These are phyloP conservation scores for Corythaixoides concolor DNA, from an alignment of 2,113 vertebrate species.

Conservation along the genomic window DNA sequence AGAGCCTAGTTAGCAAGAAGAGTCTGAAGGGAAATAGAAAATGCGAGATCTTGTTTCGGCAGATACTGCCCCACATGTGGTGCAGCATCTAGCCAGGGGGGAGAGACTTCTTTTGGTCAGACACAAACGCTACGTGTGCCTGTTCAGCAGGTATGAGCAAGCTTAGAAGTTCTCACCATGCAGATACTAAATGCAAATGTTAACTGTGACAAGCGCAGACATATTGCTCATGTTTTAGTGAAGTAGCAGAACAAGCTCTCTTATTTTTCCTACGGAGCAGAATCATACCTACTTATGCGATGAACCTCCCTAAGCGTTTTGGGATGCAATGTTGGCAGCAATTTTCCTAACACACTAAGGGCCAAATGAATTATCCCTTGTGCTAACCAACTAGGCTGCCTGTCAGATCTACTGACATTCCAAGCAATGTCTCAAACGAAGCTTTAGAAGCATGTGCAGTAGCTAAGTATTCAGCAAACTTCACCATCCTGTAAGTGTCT, in stretches of 20 bases:
- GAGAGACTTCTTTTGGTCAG: conserved; percentile 51
- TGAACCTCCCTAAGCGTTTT: not conserved
- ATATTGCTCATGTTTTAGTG: conserved; percentile 23
- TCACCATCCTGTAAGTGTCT: not conserved
- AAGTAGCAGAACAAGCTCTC: conserved; percentile 25
- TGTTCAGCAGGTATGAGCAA: conserved; percentile 11
- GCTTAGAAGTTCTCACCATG: conserved; percentile 11
- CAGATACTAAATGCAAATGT: conserved; percentile 46
- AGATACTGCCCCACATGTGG: not conserved
- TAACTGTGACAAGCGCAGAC: conserved; percentile 48
- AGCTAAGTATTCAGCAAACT: not conserved
- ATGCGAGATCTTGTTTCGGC: not conserved
- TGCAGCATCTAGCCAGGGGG: not conserved
- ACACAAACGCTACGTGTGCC: not conserved
- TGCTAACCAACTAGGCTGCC: not conserved
- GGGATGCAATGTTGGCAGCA: not conserved
- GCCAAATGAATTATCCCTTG: not conserved
- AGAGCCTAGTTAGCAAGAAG: not conserved
- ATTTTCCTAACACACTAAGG: not conserved
- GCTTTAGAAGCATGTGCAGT: not conserved
- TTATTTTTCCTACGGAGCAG: not conserved
- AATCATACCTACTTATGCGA: not conserved
- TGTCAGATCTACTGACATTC: not conserved
- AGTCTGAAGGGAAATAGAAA: not conserved
- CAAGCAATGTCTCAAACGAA: not conserved